Evolutionary conservation across 2,113 vertebrate genomes (phyloP).

Genomic region (Malurus cyaneus): DNA sequence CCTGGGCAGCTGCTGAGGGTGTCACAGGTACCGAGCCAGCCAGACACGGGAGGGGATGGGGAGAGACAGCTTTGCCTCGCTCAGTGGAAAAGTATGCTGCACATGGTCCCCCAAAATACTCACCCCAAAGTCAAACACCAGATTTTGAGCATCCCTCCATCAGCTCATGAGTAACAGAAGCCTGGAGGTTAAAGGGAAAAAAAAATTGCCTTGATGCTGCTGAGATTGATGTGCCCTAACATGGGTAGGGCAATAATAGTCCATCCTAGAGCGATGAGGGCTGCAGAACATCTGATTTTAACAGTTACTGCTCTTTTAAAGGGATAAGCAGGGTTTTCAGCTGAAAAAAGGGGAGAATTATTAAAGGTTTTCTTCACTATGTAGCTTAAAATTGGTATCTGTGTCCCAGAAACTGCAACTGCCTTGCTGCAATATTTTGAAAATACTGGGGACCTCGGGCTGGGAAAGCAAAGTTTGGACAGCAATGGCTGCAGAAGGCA

Average conservation of each 20-base stretch:
- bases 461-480: not conserved
- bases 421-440: not conserved
- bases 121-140: not conserved
- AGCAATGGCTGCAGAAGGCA: not conserved
- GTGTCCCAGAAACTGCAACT: not conserved
- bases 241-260: not conserved
- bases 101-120: not conserved
- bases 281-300: not conserved
- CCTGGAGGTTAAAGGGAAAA: not conserved
- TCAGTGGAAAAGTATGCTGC: not conserved
- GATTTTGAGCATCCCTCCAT: not conserved
- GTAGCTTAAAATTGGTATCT: not conserved
- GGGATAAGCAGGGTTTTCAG: not conserved
- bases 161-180: not conserved
- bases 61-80: not conserved
- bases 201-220: not conserved
- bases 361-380: not conserved
- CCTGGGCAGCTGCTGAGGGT: not conserved
- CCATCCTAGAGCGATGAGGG: not conserved
- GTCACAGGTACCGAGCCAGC: not conserved
- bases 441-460: not conserved
- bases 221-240: not conserved
- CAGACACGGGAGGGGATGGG: not conserved
- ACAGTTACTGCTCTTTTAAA: not conserved
- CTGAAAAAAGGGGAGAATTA: not conserved